phyloP scores from a whole-genome alignment of 2,888 invertebrate genomes.

The Plebejus anna region DNA sequence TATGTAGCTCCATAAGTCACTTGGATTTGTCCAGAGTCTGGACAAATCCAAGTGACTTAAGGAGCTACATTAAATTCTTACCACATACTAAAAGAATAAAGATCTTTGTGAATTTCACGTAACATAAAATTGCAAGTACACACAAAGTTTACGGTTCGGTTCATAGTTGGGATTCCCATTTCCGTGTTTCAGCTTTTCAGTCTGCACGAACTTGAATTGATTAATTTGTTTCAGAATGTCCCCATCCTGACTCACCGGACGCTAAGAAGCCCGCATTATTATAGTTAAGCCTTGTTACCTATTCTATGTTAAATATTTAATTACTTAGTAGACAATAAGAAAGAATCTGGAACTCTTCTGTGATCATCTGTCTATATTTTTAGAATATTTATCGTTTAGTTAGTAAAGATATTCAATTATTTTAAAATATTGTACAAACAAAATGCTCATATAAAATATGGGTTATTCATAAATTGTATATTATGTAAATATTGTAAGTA shows the following conservation, averaged over 20 bases:
- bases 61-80: too few relatives aligned
- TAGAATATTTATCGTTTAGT: conserved; percentile 45
- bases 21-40: too few relatives aligned
- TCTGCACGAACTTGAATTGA: neutral
- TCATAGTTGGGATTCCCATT: neutral
- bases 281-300: conserved; percentile 60
- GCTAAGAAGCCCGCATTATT: conserved; percentile 77
- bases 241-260: conserved; percentile 74
- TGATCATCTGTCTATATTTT: conserved; percentile 67
- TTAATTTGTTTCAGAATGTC: conserved; percentile 61
- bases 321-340: conserved; percentile 35
- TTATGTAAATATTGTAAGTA: conserved; percentile 27
- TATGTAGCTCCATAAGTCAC: too few relatives aligned
- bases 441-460: conserved; percentile 33
- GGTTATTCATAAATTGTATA: conserved; percentile 14
- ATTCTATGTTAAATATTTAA: conserved; percentile 40
- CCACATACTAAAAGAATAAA: too few relatives aligned
- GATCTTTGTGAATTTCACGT: too few relatives aligned
- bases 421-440: conserved; percentile 44
- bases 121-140: too few relatives aligned
- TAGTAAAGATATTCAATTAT: conserved; percentile 18
- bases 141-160: too few relatives aligned
- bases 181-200: neutral
- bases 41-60: too few relatives aligned
- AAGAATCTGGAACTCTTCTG: conserved; percentile 76